Conservation (phyloP, 2,113 vertebrate species). For the Condylura cristata region DNA sequence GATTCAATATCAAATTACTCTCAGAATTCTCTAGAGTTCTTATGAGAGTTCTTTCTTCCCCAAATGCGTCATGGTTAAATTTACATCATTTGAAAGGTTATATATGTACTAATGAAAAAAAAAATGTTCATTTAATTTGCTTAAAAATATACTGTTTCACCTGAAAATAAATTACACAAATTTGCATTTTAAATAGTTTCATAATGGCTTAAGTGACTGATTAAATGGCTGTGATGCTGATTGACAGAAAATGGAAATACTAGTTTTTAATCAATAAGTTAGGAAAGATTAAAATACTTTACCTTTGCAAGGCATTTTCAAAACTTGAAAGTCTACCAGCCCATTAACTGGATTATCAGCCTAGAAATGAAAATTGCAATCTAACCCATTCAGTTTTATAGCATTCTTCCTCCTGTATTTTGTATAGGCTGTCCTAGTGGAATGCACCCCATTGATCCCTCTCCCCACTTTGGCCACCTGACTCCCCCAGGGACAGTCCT, state of each 20-base stretch:
- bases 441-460: background rate
- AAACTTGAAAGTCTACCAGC: background rate
- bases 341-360: background rate
- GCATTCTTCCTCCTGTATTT: background rate
- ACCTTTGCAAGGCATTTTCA: background rate
- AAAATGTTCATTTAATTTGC: background rate
- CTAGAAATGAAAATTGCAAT: background rate
- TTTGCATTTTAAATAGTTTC: conserved; percentile 46
- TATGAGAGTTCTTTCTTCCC: background rate
- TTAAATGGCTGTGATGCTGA: background rate
- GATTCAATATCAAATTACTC: background rate
- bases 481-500: background rate
- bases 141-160: background rate
- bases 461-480: background rate
- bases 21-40: background rate
- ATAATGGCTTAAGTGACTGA: background rate
- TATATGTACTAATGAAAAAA: background rate
- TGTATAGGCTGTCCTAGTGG: background rate
- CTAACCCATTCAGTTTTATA: background rate
- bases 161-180: background rate
- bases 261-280: conserved; percentile 34
- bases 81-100: background rate
- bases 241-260: background rate
- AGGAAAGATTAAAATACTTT: background rate
- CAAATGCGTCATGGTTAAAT: background rate